These are phyloP conservation scores for Austrolebias charrua DNA, from an alignment of 2,797 vertebrate species.

Conservation along the genomic window DNA sequence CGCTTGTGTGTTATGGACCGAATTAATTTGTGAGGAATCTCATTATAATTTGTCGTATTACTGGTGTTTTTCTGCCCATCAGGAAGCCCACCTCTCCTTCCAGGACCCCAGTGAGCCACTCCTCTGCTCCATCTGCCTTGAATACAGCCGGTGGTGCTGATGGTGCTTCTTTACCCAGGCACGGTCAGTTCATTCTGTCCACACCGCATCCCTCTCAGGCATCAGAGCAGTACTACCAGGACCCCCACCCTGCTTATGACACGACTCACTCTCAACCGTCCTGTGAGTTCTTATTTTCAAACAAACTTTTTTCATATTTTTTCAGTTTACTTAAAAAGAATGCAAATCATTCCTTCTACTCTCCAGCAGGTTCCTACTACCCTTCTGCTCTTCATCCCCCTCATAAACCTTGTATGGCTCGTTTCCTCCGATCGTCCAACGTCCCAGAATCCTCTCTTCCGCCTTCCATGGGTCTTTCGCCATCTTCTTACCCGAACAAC, in stretches of 20 bases:
- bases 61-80: conserved; percentile 13
- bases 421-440: conserved; percentile 89
- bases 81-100: conserved; percentile 88
- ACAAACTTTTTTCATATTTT: neutral
- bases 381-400: conserved; percentile 79
- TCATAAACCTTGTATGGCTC: conserved; percentile 86
- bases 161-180: conserved; percentile 81
- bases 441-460: conserved; percentile 89
- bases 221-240: conserved; percentile 91
- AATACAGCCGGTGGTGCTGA: conserved; percentile 79
- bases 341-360: conserved; percentile 14
- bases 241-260: conserved; percentile 85
- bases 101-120: conserved; percentile 86
- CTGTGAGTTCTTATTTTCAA: conserved; percentile 75
- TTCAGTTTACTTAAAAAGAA: neutral
- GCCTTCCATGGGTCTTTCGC: conserved; percentile 81
- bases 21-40: neutral
- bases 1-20: no score
- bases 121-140: conserved; percentile 82
- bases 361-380: conserved; percentile 84
- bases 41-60: conserved; percentile 6
- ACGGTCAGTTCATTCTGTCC: conserved; percentile 83
- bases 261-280: conserved; percentile 83
- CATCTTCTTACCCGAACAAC: conserved; percentile 75
- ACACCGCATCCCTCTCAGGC: conserved; percentile 83